Evolutionary conservation across 2,797 vertebrate genomes (phyloP).

Genomic region (Ctenopoma kingsleyae): DNA sequence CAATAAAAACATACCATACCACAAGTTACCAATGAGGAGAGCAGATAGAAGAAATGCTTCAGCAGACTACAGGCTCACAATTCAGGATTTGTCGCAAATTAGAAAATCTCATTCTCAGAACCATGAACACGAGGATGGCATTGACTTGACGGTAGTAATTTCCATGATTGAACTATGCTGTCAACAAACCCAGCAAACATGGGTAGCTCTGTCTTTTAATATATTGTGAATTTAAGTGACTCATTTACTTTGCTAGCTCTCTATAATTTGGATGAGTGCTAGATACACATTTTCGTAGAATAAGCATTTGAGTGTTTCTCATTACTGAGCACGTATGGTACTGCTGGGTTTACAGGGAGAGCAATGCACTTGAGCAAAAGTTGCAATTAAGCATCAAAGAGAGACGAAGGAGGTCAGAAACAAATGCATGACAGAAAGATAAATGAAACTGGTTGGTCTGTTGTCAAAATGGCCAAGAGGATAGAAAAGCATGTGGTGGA

Average conservation of each 20-base stretch:
- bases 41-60: not conserved
- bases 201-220: not conserved
- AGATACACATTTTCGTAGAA: slow-evolving; percentile 4
- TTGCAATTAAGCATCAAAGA: slow-evolving; percentile 31
- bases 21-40: not conserved
- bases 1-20: no score
- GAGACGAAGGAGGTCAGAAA: slow-evolving; percentile 18
- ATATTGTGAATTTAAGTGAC: not conserved
- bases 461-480: slow-evolving; percentile 17
- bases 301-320: slow-evolving; percentile 31
- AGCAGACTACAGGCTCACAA: no score
- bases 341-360: slow-evolving; percentile 27
- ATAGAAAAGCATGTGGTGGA: slow-evolving; percentile 11
- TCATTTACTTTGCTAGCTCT: not conserved
- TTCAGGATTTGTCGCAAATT: not conserved
- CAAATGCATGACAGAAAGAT: not conserved
- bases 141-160: not conserved
- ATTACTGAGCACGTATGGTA: slow-evolving; percentile 51
- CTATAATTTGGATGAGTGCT: slow-evolving; percentile 22
- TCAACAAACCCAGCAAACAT: slow-evolving; percentile 6
- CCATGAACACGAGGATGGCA: not conserved
- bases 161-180: slow-evolving; percentile 2
- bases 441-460: slow-evolving; percentile 8
- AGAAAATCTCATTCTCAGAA: slow-evolving; percentile 22
- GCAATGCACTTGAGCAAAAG: slow-evolving; percentile 23